Evolutionary conservation across 2,797 vertebrate genomes (phyloP).

Genomic region (Ctenochaetus hawaiiensis): DNA sequence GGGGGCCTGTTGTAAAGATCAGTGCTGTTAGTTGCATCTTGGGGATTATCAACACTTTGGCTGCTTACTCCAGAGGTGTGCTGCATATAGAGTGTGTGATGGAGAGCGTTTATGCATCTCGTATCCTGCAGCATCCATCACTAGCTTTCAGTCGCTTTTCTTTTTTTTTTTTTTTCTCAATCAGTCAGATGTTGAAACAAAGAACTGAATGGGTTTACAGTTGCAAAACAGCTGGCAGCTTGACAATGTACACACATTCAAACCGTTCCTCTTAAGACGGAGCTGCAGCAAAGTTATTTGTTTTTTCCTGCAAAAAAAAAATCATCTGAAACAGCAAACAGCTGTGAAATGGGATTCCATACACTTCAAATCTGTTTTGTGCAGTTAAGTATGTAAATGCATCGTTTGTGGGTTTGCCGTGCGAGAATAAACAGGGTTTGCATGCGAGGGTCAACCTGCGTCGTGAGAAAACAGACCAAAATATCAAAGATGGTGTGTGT

Average conservation of each 20-base stretch:
- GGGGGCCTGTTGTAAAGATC: slow-evolving; percentile 77
- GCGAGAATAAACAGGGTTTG: slow-evolving; percentile 1
- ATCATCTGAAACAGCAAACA: slow-evolving; percentile 22
- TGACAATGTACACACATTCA: slow-evolving; percentile 3
- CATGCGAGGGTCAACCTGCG: slow-evolving; percentile 3
- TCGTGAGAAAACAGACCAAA: slow-evolving; percentile 12
- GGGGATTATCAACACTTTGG: slow-evolving; percentile 82
- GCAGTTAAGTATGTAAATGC: neutral
- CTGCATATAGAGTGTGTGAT: slow-evolving; percentile 55
- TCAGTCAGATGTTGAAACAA: slow-evolving; percentile 33
- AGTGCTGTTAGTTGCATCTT: slow-evolving; percentile 79
- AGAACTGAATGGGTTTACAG: slow-evolving; percentile 31
- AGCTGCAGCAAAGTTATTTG: neutral
- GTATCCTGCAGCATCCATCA: slow-evolving; percentile 37
- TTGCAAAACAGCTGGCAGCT: slow-evolving; percentile 40
- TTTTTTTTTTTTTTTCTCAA: neutral
- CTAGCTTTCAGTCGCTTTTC: neutral
- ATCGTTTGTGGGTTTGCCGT: slow-evolving; percentile 4
- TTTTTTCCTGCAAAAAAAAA: neutral
- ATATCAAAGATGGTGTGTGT: slow-evolving; percentile 30
- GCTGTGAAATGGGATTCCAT: neutral
- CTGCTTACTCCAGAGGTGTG: slow-evolving; percentile 73
- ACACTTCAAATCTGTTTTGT: neutral
- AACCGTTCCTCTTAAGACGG: neutral
- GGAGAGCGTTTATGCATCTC: slow-evolving; percentile 52